A percentile compares a stretch with the other conserved stretches of the same genome.
phyloP scores from a whole-genome alignment of 2,797 vertebrate genomes.

The Mormyrops boulengeri region DNA sequence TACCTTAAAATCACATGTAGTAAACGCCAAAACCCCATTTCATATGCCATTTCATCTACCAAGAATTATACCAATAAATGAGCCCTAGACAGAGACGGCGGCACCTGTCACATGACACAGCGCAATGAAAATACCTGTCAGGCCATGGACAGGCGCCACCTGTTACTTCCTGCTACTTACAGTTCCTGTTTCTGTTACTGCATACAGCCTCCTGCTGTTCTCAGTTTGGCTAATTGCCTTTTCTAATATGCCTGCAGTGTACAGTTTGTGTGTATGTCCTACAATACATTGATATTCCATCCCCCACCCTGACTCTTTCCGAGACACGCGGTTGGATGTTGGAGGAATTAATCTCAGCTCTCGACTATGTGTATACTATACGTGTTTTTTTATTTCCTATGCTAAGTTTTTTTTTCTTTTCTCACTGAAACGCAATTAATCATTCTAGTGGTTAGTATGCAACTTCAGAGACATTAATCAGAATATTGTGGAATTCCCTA shows the following conservation, averaged over 20 bases:
- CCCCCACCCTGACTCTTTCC: background rate
- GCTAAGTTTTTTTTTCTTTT: background rate
- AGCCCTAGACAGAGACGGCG: background rate
- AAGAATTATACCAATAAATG: background rate
- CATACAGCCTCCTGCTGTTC: background rate
- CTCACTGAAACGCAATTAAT: background rate
- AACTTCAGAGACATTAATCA: background rate
- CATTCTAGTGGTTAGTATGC: background rate
- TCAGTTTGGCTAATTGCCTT: background rate
- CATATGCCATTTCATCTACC: background rate
- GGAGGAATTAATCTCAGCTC: background rate
- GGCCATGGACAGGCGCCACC: background rate
- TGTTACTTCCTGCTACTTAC: background rate
- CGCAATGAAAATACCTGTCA: background rate
- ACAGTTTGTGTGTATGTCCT: background rate
- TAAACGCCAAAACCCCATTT: background rate
- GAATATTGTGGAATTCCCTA: constrained; percentile 4
- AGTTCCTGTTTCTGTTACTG: background rate
- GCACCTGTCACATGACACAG: background rate
- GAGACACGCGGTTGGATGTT: background rate
- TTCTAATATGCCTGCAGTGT: background rate
- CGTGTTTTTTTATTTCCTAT: background rate
- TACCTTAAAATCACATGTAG: background rate
- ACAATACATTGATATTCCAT: background rate
- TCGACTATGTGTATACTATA: background rate